Evolutionary conservation across 2,888 invertebrate genomes (phyloP).

Genomic region (Dilophus febrilis): DNA sequence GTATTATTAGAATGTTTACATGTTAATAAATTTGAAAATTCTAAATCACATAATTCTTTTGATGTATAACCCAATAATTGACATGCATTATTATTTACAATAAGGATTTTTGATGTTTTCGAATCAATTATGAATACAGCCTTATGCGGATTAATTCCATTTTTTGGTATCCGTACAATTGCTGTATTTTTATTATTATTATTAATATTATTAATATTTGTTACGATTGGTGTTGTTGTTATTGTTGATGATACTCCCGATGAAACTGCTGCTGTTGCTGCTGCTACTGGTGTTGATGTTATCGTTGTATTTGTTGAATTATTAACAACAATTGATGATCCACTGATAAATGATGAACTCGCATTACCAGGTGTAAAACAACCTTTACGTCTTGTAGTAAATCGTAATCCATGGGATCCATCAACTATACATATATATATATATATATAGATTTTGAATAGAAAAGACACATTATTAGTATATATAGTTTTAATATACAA

Average conservation of each 20-base stretch:
- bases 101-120: slow-evolving; percentile 45
- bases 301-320: slow-evolving; percentile 29
- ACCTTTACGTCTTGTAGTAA: slow-evolving; percentile 30
- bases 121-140: slow-evolving; percentile 50
- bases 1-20: slow-evolving; percentile 31
- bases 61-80: slow-evolving; percentile 40
- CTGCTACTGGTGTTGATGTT: too few species aligned
- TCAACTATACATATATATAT: too few species aligned
- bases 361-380: slow-evolving; percentile 21
- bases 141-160: slow-evolving; percentile 43
- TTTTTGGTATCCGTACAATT: slow-evolving; percentile 32
- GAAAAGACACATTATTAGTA: not conserved
- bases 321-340: slow-evolving; percentile 15
- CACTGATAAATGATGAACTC: too few species aligned
- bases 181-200: too few species aligned
- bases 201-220: too few species aligned
- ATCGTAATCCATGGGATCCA: slow-evolving; percentile 36
- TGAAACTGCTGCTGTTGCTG: slow-evolving; percentile 31
- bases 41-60: slow-evolving; percentile 33
- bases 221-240: too few species aligned
- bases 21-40: slow-evolving; percentile 35
- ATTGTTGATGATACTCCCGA: too few species aligned
- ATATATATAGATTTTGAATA: too few species aligned
- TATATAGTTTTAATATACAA: not conserved
- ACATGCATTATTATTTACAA: slow-evolving; percentile 49